Conservation (phyloP, 2,113 vertebrate species). For the Etia nguti region DNA sequence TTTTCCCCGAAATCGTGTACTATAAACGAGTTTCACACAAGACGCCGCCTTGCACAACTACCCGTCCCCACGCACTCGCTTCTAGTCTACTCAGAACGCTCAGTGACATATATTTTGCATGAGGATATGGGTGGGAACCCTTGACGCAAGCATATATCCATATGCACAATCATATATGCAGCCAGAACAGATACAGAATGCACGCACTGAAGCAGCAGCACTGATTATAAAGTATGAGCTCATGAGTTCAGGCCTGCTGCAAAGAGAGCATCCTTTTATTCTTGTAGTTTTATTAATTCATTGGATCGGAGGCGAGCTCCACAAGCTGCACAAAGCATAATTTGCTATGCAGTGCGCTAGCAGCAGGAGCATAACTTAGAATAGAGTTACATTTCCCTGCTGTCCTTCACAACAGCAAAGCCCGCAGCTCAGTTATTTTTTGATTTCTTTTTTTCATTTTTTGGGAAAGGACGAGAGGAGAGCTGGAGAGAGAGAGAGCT, state of each 20-base stretch:
- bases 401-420: conserved; percentile 10
- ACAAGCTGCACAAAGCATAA: background rate
- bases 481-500: background rate
- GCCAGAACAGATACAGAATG: background rate
- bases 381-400: background rate
- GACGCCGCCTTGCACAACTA: conserved; percentile 7
- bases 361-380: conserved; percentile 10
- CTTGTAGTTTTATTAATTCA: conserved; percentile 49
- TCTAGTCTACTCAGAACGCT: conserved; percentile 4
- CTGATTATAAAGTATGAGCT: conserved; percentile 1
- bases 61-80: background rate
- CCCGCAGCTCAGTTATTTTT: background rate
- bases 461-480: background rate
- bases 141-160: background rate
- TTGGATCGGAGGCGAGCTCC: background rate
- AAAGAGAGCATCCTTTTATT: background rate
- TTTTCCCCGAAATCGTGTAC: background rate
- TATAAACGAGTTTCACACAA: background rate
- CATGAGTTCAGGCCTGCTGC: background rate
- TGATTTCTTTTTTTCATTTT: background rate
- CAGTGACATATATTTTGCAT: conserved; percentile 42
- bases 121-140: background rate
- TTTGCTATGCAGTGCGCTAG: background rate
- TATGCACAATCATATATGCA: background rate
- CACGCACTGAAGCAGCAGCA: background rate